Conservation (phyloP, 2,888 invertebrate species). For the Mesopsocus fuscifrons region DNA sequence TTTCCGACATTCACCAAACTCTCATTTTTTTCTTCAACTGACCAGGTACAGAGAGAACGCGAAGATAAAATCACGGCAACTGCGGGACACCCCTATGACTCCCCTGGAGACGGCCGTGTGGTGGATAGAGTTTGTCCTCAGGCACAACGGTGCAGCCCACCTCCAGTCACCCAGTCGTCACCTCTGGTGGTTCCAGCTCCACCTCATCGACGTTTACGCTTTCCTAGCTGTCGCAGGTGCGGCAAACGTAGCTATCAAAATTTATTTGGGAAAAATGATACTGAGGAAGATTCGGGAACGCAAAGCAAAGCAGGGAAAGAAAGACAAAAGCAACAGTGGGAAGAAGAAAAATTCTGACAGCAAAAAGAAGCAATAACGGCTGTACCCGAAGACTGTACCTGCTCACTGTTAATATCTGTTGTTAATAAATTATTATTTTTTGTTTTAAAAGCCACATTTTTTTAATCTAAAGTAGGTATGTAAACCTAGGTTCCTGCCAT, state of each 20-base stretch:
- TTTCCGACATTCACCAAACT: no score
- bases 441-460: no score
- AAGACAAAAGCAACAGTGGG: neutral
- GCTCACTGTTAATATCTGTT: no score
- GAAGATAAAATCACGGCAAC: neutral
- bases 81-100: slow-evolving; percentile 10
- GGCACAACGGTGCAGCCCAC: slow-evolving; percentile 17
- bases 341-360: no score
- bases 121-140: slow-evolving; percentile 15
- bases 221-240: slow-evolving; percentile 8
- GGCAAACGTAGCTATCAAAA: neutral
- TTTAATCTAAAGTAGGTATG: no score
- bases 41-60: slow-evolving; percentile 9
- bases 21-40: no score
- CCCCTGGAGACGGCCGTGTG: slow-evolving; percentile 15
- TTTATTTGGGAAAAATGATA: neutral
- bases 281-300: neutral
- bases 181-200: slow-evolving; percentile 17
- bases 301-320: neutral
- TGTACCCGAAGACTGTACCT: no score
- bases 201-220: slow-evolving; percentile 17
- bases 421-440: no score
- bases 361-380: no score
- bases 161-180: slow-evolving; percentile 16
- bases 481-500: no score